phyloP scores from a whole-genome alignment of 2,113 vertebrate species.

The Carollia perspicillata region DNA sequence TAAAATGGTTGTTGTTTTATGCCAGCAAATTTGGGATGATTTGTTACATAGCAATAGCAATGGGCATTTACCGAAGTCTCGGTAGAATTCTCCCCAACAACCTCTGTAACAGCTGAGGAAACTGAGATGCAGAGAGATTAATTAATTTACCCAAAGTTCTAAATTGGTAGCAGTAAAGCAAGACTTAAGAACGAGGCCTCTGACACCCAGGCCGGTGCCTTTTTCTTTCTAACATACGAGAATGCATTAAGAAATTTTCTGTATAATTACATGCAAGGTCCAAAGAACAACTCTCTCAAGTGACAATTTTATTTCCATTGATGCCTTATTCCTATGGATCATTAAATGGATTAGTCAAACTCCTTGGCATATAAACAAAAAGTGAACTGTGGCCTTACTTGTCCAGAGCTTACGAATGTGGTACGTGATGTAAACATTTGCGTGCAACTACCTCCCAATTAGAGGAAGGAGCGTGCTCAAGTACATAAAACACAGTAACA shows the following conservation, averaged over 20 bases:
- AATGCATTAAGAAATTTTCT: slow-evolving; percentile 28
- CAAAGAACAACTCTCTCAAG: slow-evolving; percentile 8
- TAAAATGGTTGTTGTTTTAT: not conserved
- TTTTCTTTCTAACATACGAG: not conserved
- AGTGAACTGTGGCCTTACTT: slow-evolving; percentile 36
- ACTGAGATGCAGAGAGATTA: not conserved
- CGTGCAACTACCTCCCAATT: slow-evolving; percentile 55
- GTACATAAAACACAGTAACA: not conserved
- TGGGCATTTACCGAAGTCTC: not conserved
- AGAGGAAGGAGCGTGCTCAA: not conserved
- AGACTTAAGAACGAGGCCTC: not conserved
- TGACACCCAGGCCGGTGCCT: not conserved
- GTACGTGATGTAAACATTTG: slow-evolving; percentile 15
- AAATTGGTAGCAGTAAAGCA: not conserved
- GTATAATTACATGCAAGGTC: not conserved
- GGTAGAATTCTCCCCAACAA: not conserved
- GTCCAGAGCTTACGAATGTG: slow-evolving; percentile 19
- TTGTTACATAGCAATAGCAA: not conserved
- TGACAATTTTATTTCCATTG: slow-evolving; percentile 24
- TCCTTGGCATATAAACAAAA: slow-evolving; percentile 32
- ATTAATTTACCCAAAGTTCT: not conserved
- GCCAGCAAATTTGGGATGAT: not conserved
- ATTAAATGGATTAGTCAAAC: slow-evolving; percentile 35
- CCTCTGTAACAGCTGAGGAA: not conserved
- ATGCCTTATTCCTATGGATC: slow-evolving; percentile 27